A percentile compares a stretch with the other conserved stretches of the same genome.
phyloP scores from a whole-genome alignment of 2,888 invertebrate species.

The Andricus quercusramuli region DNA sequence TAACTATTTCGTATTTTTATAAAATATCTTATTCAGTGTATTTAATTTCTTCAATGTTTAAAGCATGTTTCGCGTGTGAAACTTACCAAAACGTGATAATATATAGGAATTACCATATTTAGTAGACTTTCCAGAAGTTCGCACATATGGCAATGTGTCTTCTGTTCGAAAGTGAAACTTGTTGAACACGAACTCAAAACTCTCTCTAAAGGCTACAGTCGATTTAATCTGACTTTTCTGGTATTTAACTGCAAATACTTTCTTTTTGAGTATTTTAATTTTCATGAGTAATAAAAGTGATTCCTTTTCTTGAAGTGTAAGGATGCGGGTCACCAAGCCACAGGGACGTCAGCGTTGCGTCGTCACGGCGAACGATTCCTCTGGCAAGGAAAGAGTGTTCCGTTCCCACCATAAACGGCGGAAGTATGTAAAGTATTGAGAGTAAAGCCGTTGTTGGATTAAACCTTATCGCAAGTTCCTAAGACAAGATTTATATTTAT shows the following conservation, averaged over 20 bases:
- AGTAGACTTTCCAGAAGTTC: not conserved
- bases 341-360: not conserved
- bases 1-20: not conserved
- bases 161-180: slow-evolving; percentile 7
- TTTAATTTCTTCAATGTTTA: not conserved
- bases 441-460: slow-evolving; percentile 1
- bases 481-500: slow-evolving; percentile 7
- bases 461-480: not conserved
- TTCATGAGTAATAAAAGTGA: not conserved
- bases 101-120: slow-evolving; percentile 4
- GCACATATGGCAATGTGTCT: not conserved
- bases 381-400: slow-evolving; percentile 13
- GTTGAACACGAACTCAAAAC: not conserved
- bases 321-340: slow-evolving; percentile 24
- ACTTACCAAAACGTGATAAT: not conserved
- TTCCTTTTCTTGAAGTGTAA: not conserved
- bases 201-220: not conserved
- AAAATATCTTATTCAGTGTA: not conserved
- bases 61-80: not conserved
- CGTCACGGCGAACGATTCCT: slow-evolving; percentile 2
- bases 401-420: slow-evolving; percentile 31
- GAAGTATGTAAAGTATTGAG: slow-evolving; percentile 17
- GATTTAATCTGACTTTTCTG: not conserved
- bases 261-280: not conserved
- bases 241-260: not conserved